phyloP scores from a whole-genome alignment of 2,797 vertebrate genomes.

The Oophaga sylvatica region DNA sequence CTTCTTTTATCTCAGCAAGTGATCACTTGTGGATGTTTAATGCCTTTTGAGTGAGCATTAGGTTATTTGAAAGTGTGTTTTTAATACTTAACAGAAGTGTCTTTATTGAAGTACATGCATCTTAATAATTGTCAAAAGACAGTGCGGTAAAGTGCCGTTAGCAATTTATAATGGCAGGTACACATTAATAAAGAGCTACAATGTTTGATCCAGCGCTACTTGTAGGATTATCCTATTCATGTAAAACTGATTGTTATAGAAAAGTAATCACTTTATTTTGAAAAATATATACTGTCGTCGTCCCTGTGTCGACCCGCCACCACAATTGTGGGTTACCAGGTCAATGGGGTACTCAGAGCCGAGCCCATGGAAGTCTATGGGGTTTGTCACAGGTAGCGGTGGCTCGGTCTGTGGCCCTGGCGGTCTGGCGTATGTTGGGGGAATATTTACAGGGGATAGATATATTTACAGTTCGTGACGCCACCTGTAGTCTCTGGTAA shows the following conservation, averaged over 20 bases:
- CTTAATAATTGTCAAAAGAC: constrained; percentile 50
- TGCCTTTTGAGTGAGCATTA: constrained; percentile 40
- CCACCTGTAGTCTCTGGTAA: no score
- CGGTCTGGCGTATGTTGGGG: no score
- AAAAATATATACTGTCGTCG: constrained; percentile 41
- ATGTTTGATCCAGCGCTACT: background rate
- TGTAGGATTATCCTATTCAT: constrained; percentile 34
- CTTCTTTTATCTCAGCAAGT: constrained; percentile 29
- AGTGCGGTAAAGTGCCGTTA: constrained; percentile 28
- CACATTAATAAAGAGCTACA: constrained; percentile 37
- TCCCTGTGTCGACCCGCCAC: no score
- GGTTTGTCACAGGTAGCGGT: no score
- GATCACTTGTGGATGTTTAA: constrained; percentile 47
- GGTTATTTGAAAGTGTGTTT: constrained; percentile 42
- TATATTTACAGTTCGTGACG: no score
- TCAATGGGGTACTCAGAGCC: no score
- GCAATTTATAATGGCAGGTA: constrained; percentile 29
- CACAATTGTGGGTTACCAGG: no score
- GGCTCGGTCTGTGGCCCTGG: no score
- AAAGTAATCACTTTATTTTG: constrained; percentile 45
- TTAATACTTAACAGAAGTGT: constrained; percentile 46
- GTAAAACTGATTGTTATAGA: constrained; percentile 30
- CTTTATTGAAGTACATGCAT: constrained; percentile 35
- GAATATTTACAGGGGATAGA: no score
- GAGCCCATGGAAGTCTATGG: no score